Conservation (phyloP, 2,797 vertebrate species). For the Darevskia nairensis region DNA sequence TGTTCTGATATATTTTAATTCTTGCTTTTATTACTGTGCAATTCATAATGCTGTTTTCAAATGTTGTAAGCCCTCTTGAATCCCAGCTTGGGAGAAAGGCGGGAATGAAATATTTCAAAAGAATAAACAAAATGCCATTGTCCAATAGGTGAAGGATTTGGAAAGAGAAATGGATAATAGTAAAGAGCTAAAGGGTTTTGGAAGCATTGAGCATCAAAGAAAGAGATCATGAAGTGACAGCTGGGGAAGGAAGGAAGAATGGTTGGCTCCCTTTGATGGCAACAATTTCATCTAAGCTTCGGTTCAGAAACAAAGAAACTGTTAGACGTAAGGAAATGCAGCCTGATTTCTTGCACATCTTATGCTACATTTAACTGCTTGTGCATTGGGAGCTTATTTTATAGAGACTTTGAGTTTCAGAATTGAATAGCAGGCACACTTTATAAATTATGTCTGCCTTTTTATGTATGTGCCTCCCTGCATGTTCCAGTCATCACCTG, state of each 20-base stretch:
- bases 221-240: neutral
- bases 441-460: constrained; percentile 46
- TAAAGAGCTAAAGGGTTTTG: neutral
- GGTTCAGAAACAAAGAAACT: constrained; percentile 1
- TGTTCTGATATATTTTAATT: no score
- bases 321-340: neutral
- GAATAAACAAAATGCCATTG: neutral
- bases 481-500: no score
- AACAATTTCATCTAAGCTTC: neutral
- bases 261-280: neutral
- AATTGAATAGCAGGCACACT: neutral
- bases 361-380: neutral
- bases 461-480: no score
- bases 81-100: no score
- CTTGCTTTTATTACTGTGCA: no score
- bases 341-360: neutral
- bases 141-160: neutral
- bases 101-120: no score
- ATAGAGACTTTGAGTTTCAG: neutral
- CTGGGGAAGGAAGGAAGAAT: neutral
- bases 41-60: no score
- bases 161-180: neutral
- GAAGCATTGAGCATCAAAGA: neutral
- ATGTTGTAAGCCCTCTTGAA: no score
- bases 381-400: neutral